Evolutionary conservation across 2,113 vertebrate genomes (phyloP).

Genomic region (Illadopsis cleaveri): DNA sequence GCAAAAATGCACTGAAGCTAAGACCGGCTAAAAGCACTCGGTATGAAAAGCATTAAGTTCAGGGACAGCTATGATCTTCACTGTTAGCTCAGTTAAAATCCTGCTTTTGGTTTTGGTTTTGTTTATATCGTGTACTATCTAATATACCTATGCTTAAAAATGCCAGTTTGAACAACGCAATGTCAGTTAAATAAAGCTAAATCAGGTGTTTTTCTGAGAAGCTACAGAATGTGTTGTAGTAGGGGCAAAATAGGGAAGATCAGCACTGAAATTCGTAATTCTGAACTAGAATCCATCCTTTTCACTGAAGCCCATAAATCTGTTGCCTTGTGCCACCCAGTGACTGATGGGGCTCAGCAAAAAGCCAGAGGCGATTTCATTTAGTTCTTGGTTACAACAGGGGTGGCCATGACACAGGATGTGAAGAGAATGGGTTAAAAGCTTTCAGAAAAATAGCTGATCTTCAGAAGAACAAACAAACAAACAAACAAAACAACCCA

Average conservation of each 20-base stretch:
- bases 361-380: not conserved
- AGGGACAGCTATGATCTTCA: not conserved
- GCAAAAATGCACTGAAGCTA: constrained; percentile 50
- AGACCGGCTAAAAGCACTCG: not conserved
- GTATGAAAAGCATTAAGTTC: not conserved
- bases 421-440: not conserved
- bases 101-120: not conserved
- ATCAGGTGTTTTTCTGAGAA: constrained; percentile 22
- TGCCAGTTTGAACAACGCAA: not conserved
- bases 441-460: constrained; percentile 41
- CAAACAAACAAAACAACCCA: not conserved
- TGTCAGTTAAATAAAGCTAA: not conserved
- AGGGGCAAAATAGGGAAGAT: not conserved
- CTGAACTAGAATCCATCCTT: not conserved
- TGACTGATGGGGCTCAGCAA: not conserved
- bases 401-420: not conserved
- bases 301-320: not conserved
- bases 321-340: not conserved
- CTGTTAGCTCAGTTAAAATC: not conserved
- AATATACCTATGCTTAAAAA: not conserved
- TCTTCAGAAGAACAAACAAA: not conserved
- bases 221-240: not conserved
- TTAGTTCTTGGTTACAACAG: not conserved
- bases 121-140: not conserved
- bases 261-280: not conserved